A percentile compares a stretch with the other conserved stretches of the same genome.
Conservation (phyloP, 2,888 invertebrate species). For the Amblyteles armatorius region DNA sequence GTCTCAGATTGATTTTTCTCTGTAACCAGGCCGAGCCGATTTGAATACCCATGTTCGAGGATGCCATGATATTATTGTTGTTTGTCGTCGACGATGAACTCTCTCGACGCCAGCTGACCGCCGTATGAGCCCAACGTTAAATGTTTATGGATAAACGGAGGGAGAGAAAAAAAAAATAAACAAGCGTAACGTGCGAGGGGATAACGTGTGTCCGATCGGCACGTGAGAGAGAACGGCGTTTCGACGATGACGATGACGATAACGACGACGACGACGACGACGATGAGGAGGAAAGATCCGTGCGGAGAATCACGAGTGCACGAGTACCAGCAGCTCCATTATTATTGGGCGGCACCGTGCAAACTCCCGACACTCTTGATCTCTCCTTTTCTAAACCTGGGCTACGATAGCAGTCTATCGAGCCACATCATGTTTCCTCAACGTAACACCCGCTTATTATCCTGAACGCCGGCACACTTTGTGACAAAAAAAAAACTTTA, state of each 20-base stretch:
- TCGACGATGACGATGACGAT: slow-evolving; percentile 8
- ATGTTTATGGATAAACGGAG: slow-evolving; percentile 14
- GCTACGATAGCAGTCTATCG: slow-evolving; percentile 61
- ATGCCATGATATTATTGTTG: slow-evolving; percentile 88
- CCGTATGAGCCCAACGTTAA: slow-evolving; percentile 6
- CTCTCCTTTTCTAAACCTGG: slow-evolving; percentile 62
- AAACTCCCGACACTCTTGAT: slow-evolving; percentile 55
- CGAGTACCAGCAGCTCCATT: slow-evolving; percentile 68
- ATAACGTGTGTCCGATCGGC: slow-evolving; percentile 7
- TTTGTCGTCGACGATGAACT: slow-evolving; percentile 10
- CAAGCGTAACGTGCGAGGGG: slow-evolving; percentile 3
- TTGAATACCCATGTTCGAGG: slow-evolving; percentile 94
- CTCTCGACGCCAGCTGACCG: slow-evolving; percentile 8
- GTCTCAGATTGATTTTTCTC: slow-evolving; percentile 97
- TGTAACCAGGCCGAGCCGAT: slow-evolving; percentile 99
- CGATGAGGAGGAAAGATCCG: slow-evolving; percentile 46
- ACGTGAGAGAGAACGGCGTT: slow-evolving; percentile 8
- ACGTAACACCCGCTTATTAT: slow-evolving; percentile 27
- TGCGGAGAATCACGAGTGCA: slow-evolving; percentile 66
- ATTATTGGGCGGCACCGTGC: slow-evolving; percentile 71
- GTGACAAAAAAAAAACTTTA: slow-evolving; percentile 49
- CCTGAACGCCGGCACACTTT: slow-evolving; percentile 48
- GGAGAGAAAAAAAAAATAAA: slow-evolving; percentile 25
- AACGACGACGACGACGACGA: slow-evolving; percentile 20
- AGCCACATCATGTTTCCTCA: slow-evolving; percentile 59